phyloP scores from a whole-genome alignment of 2,888 invertebrate species.

The Microlaimidae sp. region DNA sequence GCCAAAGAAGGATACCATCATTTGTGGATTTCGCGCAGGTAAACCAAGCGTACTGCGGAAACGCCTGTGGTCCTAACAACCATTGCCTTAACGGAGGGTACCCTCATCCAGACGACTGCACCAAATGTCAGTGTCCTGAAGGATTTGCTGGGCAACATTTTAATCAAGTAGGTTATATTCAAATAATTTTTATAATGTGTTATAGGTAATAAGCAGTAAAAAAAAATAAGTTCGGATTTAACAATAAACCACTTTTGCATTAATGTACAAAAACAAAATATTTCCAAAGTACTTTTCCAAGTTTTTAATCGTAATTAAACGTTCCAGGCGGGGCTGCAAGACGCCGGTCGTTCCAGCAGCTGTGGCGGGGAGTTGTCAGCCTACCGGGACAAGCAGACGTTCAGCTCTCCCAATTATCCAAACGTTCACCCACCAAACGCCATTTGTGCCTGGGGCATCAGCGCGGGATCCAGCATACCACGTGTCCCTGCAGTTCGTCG shows the following conservation, averaged over 20 bases:
- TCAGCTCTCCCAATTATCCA: slow-evolving; percentile 7
- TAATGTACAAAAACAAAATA: no score
- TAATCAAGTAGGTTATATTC: neutral
- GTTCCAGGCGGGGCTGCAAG: no score
- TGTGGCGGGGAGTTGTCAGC: slow-evolving; percentile 8
- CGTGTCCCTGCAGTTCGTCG: slow-evolving; percentile 25
- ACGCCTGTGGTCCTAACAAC: neutral
- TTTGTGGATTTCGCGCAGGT: slow-evolving; percentile 26
- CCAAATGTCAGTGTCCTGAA: slow-evolving; percentile 12
- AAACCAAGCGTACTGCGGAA: slow-evolving; percentile 12
- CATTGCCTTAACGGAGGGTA: slow-evolving; percentile 13
- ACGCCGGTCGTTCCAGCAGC: neutral
- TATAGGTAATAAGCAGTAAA: no score
- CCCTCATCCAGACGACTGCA: slow-evolving; percentile 14
- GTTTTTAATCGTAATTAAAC: no score
- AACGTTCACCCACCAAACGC: no score
- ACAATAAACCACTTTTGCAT: no score
- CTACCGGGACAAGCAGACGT: neutral
- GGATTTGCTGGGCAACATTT: slow-evolving; percentile 12
- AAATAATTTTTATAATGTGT: no score
- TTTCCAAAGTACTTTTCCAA: no score
- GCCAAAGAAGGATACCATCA: slow-evolving; percentile 29
- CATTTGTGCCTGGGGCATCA: slow-evolving; percentile 30
- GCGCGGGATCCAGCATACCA: slow-evolving; percentile 19
- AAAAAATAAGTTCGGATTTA: no score